These are phyloP conservation scores for Malacoctenus gilli DNA, from an alignment of 2,797 vertebrate species.

Conservation along the genomic window DNA sequence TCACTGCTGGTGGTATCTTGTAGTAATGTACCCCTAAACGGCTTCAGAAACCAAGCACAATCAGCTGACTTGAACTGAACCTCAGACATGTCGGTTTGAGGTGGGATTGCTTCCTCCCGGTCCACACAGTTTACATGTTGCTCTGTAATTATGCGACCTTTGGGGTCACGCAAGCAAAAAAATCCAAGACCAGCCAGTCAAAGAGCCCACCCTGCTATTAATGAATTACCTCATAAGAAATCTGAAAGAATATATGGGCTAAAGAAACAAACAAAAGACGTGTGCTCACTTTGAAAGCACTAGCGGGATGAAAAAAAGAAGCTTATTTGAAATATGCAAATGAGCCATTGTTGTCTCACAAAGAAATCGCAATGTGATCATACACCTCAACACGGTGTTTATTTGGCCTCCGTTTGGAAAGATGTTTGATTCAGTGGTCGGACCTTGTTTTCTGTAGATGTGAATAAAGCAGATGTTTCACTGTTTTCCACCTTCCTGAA, in stretches of 20 bases:
- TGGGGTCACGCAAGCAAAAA: slow-evolving; percentile 5
- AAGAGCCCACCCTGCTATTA: slow-evolving; percentile 1
- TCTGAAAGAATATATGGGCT: too few species aligned
- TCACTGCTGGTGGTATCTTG: not conserved
- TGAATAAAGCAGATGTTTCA: not conserved
- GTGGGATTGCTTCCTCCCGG: not conserved
- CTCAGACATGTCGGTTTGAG: slow-evolving; percentile 11
- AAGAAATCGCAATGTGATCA: too few species aligned
- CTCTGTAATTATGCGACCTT: slow-evolving; percentile 17
- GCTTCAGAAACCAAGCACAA: slow-evolving; percentile 5
- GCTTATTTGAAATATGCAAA: too few species aligned
- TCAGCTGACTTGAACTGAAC: slow-evolving; percentile 6
- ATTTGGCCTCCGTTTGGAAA: not conserved
- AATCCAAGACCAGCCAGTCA: not conserved
- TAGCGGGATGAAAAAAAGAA: too few species aligned
- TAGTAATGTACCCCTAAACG: not conserved
- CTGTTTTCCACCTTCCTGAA: not conserved
- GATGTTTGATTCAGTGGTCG: slow-evolving; percentile 16
- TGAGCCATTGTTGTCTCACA: too few species aligned
- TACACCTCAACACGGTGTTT: not conserved
- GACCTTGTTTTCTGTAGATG: not conserved
- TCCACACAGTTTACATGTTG: slow-evolving; percentile 8
- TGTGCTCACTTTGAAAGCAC: too few species aligned
- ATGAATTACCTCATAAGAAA: too few species aligned
- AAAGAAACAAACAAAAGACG: too few species aligned